phyloP scores from a whole-genome alignment of 2,113 vertebrate genomes.

The Cariama cristata region DNA sequence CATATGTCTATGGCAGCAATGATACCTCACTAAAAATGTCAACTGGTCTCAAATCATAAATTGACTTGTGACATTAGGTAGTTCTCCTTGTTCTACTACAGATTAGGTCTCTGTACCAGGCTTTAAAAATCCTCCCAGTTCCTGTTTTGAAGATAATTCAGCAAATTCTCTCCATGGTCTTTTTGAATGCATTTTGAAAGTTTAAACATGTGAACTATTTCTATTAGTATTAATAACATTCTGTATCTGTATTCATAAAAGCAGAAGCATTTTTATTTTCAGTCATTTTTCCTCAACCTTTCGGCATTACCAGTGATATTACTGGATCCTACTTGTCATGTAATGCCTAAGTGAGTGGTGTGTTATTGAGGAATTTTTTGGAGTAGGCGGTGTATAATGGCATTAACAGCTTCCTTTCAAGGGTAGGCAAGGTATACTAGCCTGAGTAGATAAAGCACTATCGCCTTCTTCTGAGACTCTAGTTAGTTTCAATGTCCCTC shows the following conservation, averaged over 20 bases:
- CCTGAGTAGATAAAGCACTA: not conserved
- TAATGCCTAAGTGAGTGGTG: not conserved
- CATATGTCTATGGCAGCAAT: not conserved
- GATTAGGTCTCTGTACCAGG: not conserved
- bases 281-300: not conserved
- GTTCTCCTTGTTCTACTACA: not conserved
- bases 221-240: not conserved
- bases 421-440: not conserved
- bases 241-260: not conserved
- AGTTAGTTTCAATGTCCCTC: rapidly evolving
- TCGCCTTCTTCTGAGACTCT: not conserved
- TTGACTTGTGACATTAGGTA: not conserved
- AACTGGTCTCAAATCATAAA: not conserved
- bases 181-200: not conserved
- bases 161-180: not conserved
- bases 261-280: not conserved
- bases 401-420: not conserved
- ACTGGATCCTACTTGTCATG: not conserved
- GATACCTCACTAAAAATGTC: not conserved
- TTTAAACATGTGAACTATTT: rapidly evolving
- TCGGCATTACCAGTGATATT: not conserved
- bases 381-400: not conserved
- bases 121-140: not conserved
- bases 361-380: not conserved
- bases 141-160: not conserved